Evolutionary conservation across 2,888 invertebrate species (phyloP), one percentile per base, ranked within the genome.

Genomic region (Diploptera punctata): DNA sequence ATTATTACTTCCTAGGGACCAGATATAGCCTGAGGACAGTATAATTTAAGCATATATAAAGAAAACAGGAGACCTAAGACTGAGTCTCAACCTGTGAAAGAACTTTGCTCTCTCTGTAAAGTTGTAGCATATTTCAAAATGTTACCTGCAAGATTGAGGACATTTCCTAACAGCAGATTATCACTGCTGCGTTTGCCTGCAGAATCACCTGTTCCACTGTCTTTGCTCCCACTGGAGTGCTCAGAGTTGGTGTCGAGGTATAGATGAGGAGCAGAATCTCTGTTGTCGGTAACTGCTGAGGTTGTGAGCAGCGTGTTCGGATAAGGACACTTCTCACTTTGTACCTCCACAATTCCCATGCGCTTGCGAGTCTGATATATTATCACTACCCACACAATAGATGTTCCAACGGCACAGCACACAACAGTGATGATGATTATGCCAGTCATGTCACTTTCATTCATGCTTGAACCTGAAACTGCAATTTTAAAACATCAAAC

Each of bases 401-500:
- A 95, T 7, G 96, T 97, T n/a, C 92, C 91, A 18, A 97, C 93
- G 68, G 96, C 93, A 83, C 96, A 94, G 82, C 94, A 94, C 49
- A 95, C 94, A 0, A 95, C 92, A 3, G 94, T 94, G 77, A 97
- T 94, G 79, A 97, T 90, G 77, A 96, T 92, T 76, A 97, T 91
- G 69, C 95, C 94, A 73, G 93, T 89, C 84, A 93, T 93, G 77
- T 93, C 93, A 79, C 92, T 91, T 79, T 91, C 90, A 72, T 86
- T 84, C 1, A 86, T 81, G 79, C 87, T 85, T 0, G 87, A 87
- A 81, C 87, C 85, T 74, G 86, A 86, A 74, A 81, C 83, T 84
- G 77, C 70, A 78, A 57, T 13, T 7, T n/a, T n/a, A n/a, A n/a
- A n/a, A n/a, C n/a, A n/a, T n/a, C n/a, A n/a, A n/a, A n/a, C n/a